Percentiles rank a stretch among this genome's conserved stretches.
Evolutionary conservation across 2,113 vertebrate species (phyloP).

Genomic region (Vimba vimba): DNA sequence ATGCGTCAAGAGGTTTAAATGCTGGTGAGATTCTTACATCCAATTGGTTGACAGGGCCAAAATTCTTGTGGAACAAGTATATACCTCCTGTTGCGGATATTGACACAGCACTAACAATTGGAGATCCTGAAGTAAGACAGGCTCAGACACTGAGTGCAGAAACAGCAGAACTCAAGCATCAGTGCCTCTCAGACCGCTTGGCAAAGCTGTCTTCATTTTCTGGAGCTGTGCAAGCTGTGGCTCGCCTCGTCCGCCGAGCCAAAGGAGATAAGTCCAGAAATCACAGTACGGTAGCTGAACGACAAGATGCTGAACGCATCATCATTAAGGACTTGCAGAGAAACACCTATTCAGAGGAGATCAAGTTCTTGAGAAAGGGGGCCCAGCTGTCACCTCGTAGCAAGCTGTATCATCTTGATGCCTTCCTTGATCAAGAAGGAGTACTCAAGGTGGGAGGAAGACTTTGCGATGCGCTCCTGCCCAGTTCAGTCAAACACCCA

Average conservation of each 20-base stretch:
- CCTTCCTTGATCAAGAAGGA: slow-evolving; percentile 13
- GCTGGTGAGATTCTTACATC: no score
- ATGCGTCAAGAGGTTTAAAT: no score
- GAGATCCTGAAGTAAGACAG: no score
- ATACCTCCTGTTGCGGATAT: no score
- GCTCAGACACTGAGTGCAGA: no score
- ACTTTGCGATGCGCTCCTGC: neutral
- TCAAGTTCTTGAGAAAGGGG: neutral
- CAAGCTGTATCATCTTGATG: neutral
- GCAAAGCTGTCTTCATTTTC: slow-evolving; percentile 30
- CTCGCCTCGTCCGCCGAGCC: neutral
- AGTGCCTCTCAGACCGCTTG: neutral
- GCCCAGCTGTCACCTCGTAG: neutral
- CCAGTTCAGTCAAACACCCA: slow-evolving; percentile 4
- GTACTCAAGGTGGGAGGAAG: slow-evolving; percentile 21
- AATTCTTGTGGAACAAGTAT: no score
- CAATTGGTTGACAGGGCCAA: no score
- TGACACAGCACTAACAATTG: no score
- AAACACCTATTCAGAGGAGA: neutral
- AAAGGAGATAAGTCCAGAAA: neutral
- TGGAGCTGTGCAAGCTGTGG: neutral
- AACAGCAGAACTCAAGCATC: no score
- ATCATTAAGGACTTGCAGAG: slow-evolving; percentile 22
- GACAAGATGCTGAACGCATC: neutral
- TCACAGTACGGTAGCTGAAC: slow-evolving; percentile 9